Evolutionary conservation across 2,113 vertebrate species (phyloP), one percentile per base, ranked within the genome.

Genomic region (Thinocorus orbignyianus): DNA sequence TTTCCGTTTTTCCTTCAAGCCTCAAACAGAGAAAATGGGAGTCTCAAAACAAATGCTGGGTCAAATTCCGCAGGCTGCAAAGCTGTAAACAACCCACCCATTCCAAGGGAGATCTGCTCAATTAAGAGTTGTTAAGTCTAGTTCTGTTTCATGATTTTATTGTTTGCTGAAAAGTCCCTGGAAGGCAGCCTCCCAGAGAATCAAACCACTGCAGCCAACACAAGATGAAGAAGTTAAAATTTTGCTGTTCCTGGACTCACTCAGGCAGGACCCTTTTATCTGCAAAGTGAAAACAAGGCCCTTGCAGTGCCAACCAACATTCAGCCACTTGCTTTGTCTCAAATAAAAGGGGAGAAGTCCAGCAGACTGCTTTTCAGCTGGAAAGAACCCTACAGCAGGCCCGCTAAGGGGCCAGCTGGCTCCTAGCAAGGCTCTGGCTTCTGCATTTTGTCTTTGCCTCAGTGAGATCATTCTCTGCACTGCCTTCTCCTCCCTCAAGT

Each of bases 51-150:
- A 88, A 90, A 77, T 54, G 33, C 19, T 69, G 44, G 66, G 78
- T 69, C 28, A 79, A 92, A 90, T 57, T 85, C 71, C 82, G 46
- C 6, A 1, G 81, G 71, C 58, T 90, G 37, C 42, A 90, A 73
- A 77, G 58, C 33, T 70, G 30, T 79, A 94, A 93, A 93, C 88
- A 92, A 66, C 60, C 5, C 31, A 61, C 61, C 81, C 22, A n/a
- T 77, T 94, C 74, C 66, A 81, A 41, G n/a, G 64, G n/a, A 92
- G 66, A 95, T 90, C 72, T 88, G 71, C 81, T 95, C 81, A 91
- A 42, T 93, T 95, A 92, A 86, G 74, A 90, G 61, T 28, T 70
- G 82, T 46, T 54, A 88, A 86, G 37, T 44, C 57, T 48, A 81
- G 62, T 28, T 64, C 52, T 73, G 35, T 69, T 91, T 89, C 73